Percentiles rank a stretch among this genome's conserved stretches.
Evolutionary conservation across 2,797 vertebrate genomes (phyloP).

Genomic region (Acrossocheilus fasciatus): DNA sequence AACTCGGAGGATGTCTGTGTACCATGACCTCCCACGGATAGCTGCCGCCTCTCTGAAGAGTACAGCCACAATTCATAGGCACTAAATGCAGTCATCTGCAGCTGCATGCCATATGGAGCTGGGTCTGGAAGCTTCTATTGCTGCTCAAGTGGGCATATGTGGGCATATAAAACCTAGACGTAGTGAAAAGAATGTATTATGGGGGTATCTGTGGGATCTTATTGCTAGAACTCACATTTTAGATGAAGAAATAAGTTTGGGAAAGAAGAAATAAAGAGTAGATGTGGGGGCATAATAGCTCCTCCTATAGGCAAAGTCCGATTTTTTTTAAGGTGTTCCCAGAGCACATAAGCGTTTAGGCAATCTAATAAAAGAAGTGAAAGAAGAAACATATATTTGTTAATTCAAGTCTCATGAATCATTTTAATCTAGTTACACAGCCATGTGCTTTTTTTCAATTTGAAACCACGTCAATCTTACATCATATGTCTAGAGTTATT

Average conservation of each 20-base stretch:
- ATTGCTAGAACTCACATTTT: slow-evolving; percentile 1
- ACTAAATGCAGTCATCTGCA: slow-evolving; percentile 55
- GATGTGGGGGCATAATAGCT: slow-evolving; percentile 32
- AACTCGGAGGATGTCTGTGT: slow-evolving; percentile 50
- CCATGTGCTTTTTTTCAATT: slow-evolving; percentile 41
- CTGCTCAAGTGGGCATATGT: slow-evolving; percentile 53
- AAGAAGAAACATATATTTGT: slow-evolving; percentile 48
- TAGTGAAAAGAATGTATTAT: slow-evolving; percentile 33
- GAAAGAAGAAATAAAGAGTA: neutral
- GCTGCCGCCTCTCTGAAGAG: slow-evolving; percentile 52
- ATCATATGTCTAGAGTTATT: slow-evolving; percentile 75
- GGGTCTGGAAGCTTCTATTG: slow-evolving; percentile 52
- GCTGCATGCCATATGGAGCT: slow-evolving; percentile 65
- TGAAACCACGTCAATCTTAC: slow-evolving; percentile 55
- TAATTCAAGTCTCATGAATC: slow-evolving; percentile 52
- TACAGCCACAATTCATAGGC: slow-evolving; percentile 55
- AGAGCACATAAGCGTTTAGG: slow-evolving; percentile 32
- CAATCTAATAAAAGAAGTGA: slow-evolving; percentile 47
- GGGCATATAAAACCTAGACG: slow-evolving; percentile 42
- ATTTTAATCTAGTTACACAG: slow-evolving; percentile 57
- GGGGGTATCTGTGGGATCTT: neutral
- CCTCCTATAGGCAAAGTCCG: slow-evolving; percentile 39
- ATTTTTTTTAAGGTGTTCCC: neutral
- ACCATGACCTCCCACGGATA: slow-evolving; percentile 61
- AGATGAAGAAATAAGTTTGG: neutral